These are phyloP conservation scores for Drosophila simulans DNA, from an alignment of 1,140 invertebrate genomes.

Conservation along the genomic window DNA sequence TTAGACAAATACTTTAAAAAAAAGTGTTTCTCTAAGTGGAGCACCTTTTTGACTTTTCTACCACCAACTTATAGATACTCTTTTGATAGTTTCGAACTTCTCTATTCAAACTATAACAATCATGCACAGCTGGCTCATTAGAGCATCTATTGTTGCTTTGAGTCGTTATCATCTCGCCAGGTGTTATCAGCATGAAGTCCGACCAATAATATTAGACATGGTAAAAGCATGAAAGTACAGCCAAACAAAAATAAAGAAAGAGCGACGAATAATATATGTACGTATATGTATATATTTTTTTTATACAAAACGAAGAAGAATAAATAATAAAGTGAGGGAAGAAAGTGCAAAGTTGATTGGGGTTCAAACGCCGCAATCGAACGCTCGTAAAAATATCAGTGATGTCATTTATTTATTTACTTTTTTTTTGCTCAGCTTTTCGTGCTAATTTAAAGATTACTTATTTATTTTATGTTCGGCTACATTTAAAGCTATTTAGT, in stretches of 20 bases:
- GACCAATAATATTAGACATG: constrained; percentile 3
- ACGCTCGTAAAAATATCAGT: constrained; percentile 47
- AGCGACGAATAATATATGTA: constrained; percentile 1
- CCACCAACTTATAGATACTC: neutral
- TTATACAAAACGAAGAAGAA: neutral
- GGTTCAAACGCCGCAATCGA: constrained; percentile 52
- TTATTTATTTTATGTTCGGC: constrained; percentile 13
- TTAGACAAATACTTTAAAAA: no score
- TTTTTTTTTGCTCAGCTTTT: constrained; percentile 18
- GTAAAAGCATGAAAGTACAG: neutral
- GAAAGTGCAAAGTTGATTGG: constrained; percentile 76
- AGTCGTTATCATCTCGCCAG: constrained; percentile 24
- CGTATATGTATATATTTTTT: no score
- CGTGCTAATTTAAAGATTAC: constrained; percentile 30
- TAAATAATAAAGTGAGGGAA: constrained; percentile 1
- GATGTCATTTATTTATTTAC: constrained; percentile 67
- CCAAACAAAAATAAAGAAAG: constrained; percentile 9
- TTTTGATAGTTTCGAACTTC: neutral
- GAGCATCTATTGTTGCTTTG: constrained; percentile 1
- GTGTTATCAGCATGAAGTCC: constrained; percentile 40
- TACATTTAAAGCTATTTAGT: neutral
- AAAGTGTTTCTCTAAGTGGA: no score
- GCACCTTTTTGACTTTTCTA: no score
- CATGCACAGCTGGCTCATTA: constrained; percentile 24
- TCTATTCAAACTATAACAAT: neutral